These are phyloP conservation scores for Spatulosminthurus flaviceps DNA, from an alignment of 2,888 invertebrate species.

Conservation along the genomic window DNA sequence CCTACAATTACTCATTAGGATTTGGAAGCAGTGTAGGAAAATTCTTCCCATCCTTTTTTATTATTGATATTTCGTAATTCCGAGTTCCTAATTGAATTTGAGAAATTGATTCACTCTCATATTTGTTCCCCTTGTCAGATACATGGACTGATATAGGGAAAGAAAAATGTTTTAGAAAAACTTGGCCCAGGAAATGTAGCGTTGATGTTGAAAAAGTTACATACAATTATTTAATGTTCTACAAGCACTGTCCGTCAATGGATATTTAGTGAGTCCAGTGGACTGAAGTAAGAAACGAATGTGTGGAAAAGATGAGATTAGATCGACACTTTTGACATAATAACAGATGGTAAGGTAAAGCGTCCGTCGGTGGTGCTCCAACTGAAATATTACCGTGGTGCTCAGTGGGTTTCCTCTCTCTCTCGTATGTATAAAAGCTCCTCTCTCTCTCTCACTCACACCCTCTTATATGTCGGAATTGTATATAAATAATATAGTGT, in stretches of 20 bases:
- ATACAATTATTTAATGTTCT: neutral
- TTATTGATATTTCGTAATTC: no score
- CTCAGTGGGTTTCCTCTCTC: conserved; percentile 47
- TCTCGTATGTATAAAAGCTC: neutral
- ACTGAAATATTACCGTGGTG: conserved; percentile 42
- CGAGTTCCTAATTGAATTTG: no score
- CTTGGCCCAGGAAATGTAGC: no score
- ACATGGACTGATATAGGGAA: no score
- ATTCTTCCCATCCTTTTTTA: no score
- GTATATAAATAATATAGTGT: conserved; percentile 6
- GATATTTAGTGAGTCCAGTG: conserved; percentile 45
- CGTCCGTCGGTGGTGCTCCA: conserved; percentile 25
- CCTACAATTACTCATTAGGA: no score
- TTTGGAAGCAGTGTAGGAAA: no score
- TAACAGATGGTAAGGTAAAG: conserved; percentile 49
- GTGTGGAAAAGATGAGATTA: conserved; percentile 54
- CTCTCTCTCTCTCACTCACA: neutral
- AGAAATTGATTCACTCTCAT: no score
- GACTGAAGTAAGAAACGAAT: conserved; percentile 43
- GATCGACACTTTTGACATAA: conserved; percentile 54
- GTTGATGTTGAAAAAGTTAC: no score
- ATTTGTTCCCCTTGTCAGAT: no score
- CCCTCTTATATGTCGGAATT: neutral
- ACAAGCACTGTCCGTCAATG: conserved; percentile 23
- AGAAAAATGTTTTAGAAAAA: no score